Evolutionary conservation across 2,888 invertebrate species (phyloP).

Genomic region (Mayetiola destructor): DNA sequence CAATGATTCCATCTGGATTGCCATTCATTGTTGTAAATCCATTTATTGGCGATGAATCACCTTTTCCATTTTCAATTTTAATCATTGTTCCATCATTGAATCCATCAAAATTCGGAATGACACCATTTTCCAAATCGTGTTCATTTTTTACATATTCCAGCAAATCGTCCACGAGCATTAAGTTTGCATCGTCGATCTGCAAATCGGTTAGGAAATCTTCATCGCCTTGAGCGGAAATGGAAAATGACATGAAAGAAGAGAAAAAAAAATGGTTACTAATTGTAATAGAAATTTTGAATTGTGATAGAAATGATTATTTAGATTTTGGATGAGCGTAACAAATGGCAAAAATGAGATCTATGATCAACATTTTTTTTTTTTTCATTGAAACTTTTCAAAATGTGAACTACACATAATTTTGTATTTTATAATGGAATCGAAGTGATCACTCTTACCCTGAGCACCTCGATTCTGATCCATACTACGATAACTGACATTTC

Average conservation of each 20-base stretch:
- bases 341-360: too few relatives aligned
- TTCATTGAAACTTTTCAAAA: too few relatives aligned
- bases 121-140: not conserved
- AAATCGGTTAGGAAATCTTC: conserved; percentile 2
- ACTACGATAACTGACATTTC: not conserved
- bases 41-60: not conserved
- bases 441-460: not conserved
- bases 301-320: too few relatives aligned
- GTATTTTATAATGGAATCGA: too few relatives aligned
- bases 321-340: too few relatives aligned
- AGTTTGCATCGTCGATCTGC: not conserved
- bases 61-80: not conserved
- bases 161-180: not conserved
- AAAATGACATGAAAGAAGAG: not conserved
- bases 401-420: too few relatives aligned
- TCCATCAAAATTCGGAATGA: not conserved
- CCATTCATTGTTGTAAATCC: not conserved
- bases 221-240: not conserved
- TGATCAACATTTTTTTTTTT: too few relatives aligned
- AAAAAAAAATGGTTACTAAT: not conserved
- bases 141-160: conserved; percentile 2
- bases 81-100: too few relatives aligned
- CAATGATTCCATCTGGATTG: conserved; percentile 17
- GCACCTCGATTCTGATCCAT: not conserved
- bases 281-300: not conserved